Conservation (phyloP, 2,797 vertebrate genomes). For the Chiroxiphia lanceolata region DNA sequence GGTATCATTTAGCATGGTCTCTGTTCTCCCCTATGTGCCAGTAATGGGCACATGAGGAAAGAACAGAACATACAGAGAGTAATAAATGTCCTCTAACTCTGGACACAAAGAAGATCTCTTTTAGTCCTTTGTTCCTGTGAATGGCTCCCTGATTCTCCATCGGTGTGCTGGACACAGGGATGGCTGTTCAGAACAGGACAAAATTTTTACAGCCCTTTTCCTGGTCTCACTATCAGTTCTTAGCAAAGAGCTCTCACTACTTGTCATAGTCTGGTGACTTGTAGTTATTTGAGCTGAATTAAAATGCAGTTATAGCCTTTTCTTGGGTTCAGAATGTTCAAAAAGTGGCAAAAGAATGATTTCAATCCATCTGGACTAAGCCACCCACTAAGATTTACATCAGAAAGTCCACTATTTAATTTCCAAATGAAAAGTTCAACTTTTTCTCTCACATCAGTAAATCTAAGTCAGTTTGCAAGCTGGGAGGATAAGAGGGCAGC, state of each 20-base stretch:
- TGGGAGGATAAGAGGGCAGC: slow-evolving; percentile 33
- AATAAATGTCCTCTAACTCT: neutral
- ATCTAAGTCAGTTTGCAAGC: slow-evolving; percentile 41
- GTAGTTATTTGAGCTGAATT: neutral
- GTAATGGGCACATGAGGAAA: neutral
- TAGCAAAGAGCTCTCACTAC: neutral
- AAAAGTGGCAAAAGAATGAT: slow-evolving; percentile 6
- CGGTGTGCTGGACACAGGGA: neutral
- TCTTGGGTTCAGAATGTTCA: neutral
- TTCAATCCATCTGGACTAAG: slow-evolving; percentile 23
- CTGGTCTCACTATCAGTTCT: neutral
- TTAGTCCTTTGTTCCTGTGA: neutral
- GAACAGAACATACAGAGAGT: neutral
- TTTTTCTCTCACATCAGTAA: slow-evolving; percentile 30
- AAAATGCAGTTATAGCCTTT: neutral
- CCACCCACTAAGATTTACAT: slow-evolving; percentile 52
- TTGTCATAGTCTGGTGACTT: neutral
- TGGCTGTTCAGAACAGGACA: neutral
- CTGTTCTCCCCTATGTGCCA: neutral
- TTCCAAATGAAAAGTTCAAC: slow-evolving; percentile 23
- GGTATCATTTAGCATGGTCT: neutral
- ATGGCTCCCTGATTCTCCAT: neutral
- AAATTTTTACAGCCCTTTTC: neutral
- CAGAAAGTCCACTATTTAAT: slow-evolving; percentile 43
- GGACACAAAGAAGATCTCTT: neutral